Evolutionary conservation across 2,113 vertebrate genomes (phyloP).

Genomic region (Arvicanthis niloticus): DNA sequence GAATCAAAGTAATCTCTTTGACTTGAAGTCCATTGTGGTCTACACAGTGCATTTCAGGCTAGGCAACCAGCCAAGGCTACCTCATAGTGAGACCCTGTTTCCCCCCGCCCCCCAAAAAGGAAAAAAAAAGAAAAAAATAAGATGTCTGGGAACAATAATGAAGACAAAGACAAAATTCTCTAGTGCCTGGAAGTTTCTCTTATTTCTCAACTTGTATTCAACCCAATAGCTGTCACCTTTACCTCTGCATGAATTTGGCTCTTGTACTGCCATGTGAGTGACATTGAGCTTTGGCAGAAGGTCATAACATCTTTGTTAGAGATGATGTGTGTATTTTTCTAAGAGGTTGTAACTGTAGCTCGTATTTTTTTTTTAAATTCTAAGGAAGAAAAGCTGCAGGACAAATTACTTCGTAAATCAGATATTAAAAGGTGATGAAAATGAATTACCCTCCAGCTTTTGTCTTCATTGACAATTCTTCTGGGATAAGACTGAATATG

Average conservation of each 20-base stretch:
- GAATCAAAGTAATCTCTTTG: neutral
- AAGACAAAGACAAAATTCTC: neutral
- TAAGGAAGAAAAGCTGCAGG: constrained; percentile 47
- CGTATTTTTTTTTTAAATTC: constrained; percentile 12
- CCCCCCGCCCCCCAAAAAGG: neutral
- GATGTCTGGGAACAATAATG: neutral
- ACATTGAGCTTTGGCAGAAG: constrained; percentile 39
- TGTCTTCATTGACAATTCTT: constrained; percentile 62
- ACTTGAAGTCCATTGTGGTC: neutral
- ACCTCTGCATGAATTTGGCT: neutral
- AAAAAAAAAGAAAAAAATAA: neutral
- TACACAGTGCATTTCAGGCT: neutral
- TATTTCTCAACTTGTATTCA: neutral
- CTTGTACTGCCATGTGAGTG: constrained; percentile 10
- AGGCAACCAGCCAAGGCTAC: neutral
- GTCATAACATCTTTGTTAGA: constrained; percentile 64
- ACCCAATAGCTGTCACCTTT: neutral
- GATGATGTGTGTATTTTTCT: constrained; percentile 28
- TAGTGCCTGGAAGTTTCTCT: neutral
- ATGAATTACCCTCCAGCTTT: constrained; percentile 51
- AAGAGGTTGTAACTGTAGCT: neutral
- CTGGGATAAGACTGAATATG: constrained; percentile 56
- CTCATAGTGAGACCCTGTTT: neutral
- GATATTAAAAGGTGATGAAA: constrained; percentile 58
- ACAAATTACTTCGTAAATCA: constrained; percentile 41